These are phyloP conservation scores for Drosophila koepferae DNA, from an alignment of 2,888 invertebrate genomes.

Conservation along the genomic window DNA sequence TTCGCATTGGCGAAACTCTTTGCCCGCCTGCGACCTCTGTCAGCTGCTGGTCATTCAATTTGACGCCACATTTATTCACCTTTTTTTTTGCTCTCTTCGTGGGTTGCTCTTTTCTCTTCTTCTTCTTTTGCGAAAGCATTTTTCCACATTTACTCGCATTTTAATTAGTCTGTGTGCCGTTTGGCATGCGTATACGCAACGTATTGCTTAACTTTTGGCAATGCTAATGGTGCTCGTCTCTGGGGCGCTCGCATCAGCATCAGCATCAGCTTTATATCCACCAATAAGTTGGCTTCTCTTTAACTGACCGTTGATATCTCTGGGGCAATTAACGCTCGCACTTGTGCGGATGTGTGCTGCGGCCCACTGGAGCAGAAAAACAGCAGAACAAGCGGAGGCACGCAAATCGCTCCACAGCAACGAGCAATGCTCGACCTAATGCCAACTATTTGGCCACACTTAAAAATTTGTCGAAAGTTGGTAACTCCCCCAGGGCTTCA, in stretches of 20 bases:
- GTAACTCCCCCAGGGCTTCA: conserved; percentile 34
- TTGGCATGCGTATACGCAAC: conserved; percentile 49
- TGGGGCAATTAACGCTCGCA: conserved; percentile 50
- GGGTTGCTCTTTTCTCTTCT: conserved; percentile 16
- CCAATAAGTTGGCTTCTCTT: conserved; percentile 22
- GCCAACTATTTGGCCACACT: conserved; percentile 57
- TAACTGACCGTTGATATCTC: conserved; percentile 40
- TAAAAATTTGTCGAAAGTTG: conserved; percentile 50
- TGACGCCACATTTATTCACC: conserved; percentile 75
- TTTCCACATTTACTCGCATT: conserved; percentile 25
- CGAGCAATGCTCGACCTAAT: conserved; percentile 18
- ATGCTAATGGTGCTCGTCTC: conserved; percentile 33
- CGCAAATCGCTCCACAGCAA: conserved; percentile 24
- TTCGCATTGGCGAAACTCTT: conserved; percentile 29
- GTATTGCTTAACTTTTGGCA: conserved; percentile 11
- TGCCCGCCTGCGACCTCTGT: conserved; percentile 13
- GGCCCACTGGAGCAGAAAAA: conserved; percentile 18
- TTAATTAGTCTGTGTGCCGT: conserved; percentile 60
- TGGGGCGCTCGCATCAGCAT: conserved; percentile 19
- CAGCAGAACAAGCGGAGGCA: not conserved
- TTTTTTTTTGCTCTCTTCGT: not conserved
- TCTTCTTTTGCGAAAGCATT: not conserved
- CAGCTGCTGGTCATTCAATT: conserved; percentile 70
- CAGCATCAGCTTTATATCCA: conserved; percentile 27
- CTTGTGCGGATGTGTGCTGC: conserved; percentile 29